Evolutionary conservation across 2,797 vertebrate species (phyloP), one percentile per base, ranked within the genome.

Genomic region (Sebastes flavidus): DNA sequence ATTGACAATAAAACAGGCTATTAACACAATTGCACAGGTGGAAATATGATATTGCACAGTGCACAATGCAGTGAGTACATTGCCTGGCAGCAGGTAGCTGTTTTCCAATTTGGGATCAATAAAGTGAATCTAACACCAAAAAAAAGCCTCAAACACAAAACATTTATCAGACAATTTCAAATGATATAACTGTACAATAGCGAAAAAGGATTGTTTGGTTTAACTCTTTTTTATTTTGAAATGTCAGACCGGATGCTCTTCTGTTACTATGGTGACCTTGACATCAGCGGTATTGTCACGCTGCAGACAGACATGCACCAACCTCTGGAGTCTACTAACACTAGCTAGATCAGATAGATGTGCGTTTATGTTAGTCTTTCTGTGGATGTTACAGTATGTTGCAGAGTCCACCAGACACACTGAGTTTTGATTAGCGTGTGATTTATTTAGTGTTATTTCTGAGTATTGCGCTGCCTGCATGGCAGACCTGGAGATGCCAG

Each of bases 151-250:
- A 38, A 38, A 14, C 36, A 38, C 5, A 38, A 38, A 38, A 38
- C 36, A 38, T 38, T 0, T 14, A 38, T 38, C 36, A 38, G 36
- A 38, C 0, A 2, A 38, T 38, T 38, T 14, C 36, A 6, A 38
- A 38, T 38, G 36, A 38, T 38, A 0, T 38, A 38, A 38, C 36
- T 38, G 36, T 38, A 14, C 13, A 14, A 38, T 38, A 0, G 0
- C 36, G 0, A 38, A 38, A 38, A 38, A 38, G 38, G 38, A 42
- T 42, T 18, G 42, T 18, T 46, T 46, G 6, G 46, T 20, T 49
- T 38, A 16, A 38, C 20, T 0, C 4, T 6, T n/a, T 30, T 49
- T 87, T 86, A 78, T 81, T 85, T 85, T 87, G 84, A 85, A 86
- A 81, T 11, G 2, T 3, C 0, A 7, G 2, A 69, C 65, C 88